Evolutionary conservation across 2,113 vertebrate species (phyloP).

Genomic region (Meriones unguiculatus): DNA sequence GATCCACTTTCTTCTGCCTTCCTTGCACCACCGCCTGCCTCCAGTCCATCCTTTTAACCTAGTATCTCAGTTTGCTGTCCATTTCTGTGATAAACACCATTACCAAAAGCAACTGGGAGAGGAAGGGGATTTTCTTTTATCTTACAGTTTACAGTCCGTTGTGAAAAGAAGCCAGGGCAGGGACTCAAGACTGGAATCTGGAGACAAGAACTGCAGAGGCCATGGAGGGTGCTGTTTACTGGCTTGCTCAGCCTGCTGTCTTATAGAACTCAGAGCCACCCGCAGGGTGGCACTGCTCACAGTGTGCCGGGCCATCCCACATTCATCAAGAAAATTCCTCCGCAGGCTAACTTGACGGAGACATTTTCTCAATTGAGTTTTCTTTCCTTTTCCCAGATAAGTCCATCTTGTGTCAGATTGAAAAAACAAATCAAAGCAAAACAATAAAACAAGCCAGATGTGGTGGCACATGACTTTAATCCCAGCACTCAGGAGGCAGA

Average conservation of each 20-base stretch:
- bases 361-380: not conserved
- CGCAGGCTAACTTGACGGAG: not conserved
- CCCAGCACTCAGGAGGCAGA: too few species aligned
- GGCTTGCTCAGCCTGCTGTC: not conserved
- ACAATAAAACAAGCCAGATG: too few species aligned
- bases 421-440: not conserved
- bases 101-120: not conserved
- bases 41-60: not conserved
- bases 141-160: not conserved
- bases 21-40: not conserved
- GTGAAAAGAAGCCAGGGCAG: not conserved
- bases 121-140: not conserved
- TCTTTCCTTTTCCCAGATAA: not conserved
- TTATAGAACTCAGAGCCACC: not conserved
- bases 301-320: not conserved
- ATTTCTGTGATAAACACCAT: not conserved
- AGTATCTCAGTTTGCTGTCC: not conserved
- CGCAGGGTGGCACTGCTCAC: not conserved
- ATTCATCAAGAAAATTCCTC: not conserved
- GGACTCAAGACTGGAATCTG: not conserved
- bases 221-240: accelerated
- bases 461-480: too few species aligned
- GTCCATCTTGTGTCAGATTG: not conserved
- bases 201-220: not conserved
- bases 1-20: not conserved